These are phyloP conservation scores for Lichenostomus cassidix DNA, from an alignment of 2,113 vertebrate genomes.

Conservation along the genomic window DNA sequence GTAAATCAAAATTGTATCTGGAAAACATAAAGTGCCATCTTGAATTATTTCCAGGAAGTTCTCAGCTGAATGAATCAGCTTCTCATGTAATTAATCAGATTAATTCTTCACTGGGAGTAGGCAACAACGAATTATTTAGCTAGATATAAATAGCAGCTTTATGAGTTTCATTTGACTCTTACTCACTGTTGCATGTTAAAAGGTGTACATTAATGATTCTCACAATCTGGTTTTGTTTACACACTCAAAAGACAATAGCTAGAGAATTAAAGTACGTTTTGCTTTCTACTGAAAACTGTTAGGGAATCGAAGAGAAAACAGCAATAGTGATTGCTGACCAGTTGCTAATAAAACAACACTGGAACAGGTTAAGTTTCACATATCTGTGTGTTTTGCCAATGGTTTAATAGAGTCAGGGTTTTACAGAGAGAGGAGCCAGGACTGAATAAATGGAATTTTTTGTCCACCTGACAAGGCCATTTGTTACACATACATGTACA, in stretches of 20 bases:
- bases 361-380: background rate
- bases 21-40: background rate
- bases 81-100: constrained; percentile 26
- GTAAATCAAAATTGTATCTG: background rate
- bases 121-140: constrained; percentile 7
- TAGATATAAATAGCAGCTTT: constrained; percentile 41
- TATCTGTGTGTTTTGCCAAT: background rate
- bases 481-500: background rate
- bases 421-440: background rate
- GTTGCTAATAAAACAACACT: background rate
- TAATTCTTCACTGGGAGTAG: constrained; percentile 18
- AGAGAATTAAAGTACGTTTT: background rate
- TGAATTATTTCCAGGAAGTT: constrained; percentile 7
- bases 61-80: constrained; percentile 22
- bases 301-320: background rate
- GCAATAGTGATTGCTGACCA: background rate
- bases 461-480: background rate
- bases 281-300: background rate
- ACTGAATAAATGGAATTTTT: background rate
- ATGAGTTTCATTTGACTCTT: constrained; percentile 22
- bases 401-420: background rate
- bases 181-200: constrained; percentile 4
- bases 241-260: background rate
- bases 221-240: background rate
- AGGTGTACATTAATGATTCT: background rate